Percentiles rank a stretch among this genome's conserved stretches.
Conservation (phyloP, 2,888 invertebrate genomes). For the Pinctada fucata region DNA sequence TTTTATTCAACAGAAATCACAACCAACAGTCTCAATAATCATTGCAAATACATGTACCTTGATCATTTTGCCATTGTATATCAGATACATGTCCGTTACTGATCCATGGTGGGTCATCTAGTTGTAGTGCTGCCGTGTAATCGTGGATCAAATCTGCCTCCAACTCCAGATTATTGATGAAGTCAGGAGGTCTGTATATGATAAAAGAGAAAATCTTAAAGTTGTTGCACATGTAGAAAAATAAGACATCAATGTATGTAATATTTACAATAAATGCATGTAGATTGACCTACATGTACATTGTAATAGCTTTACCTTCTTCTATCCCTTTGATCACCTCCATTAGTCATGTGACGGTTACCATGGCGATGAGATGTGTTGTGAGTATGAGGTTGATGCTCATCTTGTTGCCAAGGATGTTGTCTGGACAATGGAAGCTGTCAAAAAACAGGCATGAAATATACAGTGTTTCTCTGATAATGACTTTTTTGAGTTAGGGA, state of each 20-base stretch:
- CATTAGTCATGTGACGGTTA: background rate
- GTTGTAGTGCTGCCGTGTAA: conserved; percentile 65
- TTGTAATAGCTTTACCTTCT: background rate
- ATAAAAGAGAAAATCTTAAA: no score
- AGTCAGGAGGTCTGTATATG: conserved; percentile 40
- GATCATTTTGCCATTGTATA: background rate
- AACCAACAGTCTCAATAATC: no score
- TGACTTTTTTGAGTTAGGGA: no score
- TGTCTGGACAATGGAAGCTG: conserved; percentile 63
- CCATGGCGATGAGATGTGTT: conserved; percentile 18
- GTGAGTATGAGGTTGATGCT: conserved; percentile 38
- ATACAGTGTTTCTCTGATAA: no score
- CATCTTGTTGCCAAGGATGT: conserved; percentile 66
- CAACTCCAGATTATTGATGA: conserved; percentile 50
- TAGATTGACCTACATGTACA: no score
- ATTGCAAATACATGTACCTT: background rate
- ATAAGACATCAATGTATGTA: no score
- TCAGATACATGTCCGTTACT: conserved; percentile 13
- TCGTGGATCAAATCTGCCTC: conserved; percentile 63
- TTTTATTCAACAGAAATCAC: no score
- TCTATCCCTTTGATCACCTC: background rate
- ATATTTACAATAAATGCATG: no score
- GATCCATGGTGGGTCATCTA: conserved; percentile 46
- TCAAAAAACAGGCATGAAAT: background rate
- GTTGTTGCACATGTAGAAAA: no score